Conservation (phyloP, 1,140 invertebrate species). For the Drosophila bifasciata region DNA sequence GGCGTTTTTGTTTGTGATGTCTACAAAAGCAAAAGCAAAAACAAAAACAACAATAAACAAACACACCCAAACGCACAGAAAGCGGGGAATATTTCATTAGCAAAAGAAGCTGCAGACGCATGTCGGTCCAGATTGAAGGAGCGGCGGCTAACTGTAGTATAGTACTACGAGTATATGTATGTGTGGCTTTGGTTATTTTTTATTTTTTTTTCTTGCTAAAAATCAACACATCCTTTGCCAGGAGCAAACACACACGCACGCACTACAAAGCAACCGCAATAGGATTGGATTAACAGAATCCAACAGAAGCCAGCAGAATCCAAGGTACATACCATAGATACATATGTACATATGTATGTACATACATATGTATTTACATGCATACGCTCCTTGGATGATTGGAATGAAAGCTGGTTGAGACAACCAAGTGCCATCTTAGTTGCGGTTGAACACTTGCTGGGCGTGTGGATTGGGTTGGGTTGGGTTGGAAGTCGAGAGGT, state of each 20-base stretch:
- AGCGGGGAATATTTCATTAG: slow-evolving; percentile 68
- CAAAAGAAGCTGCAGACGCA: slow-evolving; percentile 27
- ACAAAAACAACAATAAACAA: slow-evolving; percentile 31
- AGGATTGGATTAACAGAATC: slow-evolving; percentile 77
- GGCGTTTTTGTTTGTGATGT: slow-evolving; percentile 16
- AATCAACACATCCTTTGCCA: slow-evolving; percentile 60
- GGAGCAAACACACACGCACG: not conserved
- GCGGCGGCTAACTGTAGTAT: no score
- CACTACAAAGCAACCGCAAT: slow-evolving; percentile 79
- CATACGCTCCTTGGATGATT: not conserved
- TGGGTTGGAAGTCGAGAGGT: not conserved
- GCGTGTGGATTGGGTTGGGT: slow-evolving; percentile 1
- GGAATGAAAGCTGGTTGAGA: no score
- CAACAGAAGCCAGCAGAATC: slow-evolving; percentile 56
- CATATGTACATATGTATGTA: no score
- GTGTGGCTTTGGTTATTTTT: slow-evolving; percentile 29
- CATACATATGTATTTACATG: no score
- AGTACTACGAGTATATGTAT: no score
- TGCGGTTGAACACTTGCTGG: slow-evolving; percentile 71
- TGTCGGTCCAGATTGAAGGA: slow-evolving; percentile 2
- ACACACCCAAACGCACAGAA: not conserved
- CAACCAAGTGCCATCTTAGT: slow-evolving; percentile 64
- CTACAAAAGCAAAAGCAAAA: slow-evolving; percentile 1
- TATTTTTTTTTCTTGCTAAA: slow-evolving; percentile 17
- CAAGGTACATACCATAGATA: slow-evolving; percentile 20